A percentile compares a stretch with the other conserved stretches of the same genome.
Evolutionary conservation across 2,113 vertebrate species (phyloP).

Genomic region (Leiothrix lutea): DNA sequence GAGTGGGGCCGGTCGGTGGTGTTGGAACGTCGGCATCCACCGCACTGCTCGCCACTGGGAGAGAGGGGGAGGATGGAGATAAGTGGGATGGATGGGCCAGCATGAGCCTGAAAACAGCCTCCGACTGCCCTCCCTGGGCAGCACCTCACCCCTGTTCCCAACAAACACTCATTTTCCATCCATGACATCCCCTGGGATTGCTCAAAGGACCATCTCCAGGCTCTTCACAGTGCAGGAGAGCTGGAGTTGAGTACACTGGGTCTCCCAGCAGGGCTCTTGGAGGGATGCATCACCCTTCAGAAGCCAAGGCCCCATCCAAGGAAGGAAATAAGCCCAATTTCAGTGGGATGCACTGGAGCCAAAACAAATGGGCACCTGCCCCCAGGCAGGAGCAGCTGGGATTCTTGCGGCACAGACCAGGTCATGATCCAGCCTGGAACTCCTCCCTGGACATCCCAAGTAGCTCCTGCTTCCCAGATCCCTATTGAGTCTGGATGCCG

Average conservation of each 20-base stretch:
- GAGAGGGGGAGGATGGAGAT: slow-evolving; percentile 28
- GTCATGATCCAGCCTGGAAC: fast-evolving
- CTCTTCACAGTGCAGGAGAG: fast-evolving
- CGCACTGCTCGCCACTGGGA: slow-evolving; percentile 91
- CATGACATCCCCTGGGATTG: fast-evolving
- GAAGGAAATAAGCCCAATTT: background rate
- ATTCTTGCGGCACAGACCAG: fast-evolving
- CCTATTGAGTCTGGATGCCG: fast-evolving
- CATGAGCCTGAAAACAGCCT: background rate
- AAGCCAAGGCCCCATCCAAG: background rate
- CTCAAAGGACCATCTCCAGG: background rate
- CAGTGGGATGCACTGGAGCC: fast-evolving
- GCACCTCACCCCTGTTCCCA: background rate
- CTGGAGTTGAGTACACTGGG: fast-evolving
- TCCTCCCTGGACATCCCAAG: background rate
- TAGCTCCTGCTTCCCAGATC: background rate
- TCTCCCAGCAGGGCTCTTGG: background rate
- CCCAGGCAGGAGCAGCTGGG: background rate
- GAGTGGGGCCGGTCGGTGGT: slow-evolving; percentile 89
- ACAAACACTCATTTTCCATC: background rate
- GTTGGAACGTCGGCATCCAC: slow-evolving; percentile 91
- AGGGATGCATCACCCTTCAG: background rate
- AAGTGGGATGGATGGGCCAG: background rate
- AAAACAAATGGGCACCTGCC: fast-evolving
- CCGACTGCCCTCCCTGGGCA: fast-evolving